A percentile compares a stretch with the other conserved stretches of the same genome.
Conservation (phyloP, 1,140 invertebrate genomes). For the Drosophila ohnishii region DNA sequence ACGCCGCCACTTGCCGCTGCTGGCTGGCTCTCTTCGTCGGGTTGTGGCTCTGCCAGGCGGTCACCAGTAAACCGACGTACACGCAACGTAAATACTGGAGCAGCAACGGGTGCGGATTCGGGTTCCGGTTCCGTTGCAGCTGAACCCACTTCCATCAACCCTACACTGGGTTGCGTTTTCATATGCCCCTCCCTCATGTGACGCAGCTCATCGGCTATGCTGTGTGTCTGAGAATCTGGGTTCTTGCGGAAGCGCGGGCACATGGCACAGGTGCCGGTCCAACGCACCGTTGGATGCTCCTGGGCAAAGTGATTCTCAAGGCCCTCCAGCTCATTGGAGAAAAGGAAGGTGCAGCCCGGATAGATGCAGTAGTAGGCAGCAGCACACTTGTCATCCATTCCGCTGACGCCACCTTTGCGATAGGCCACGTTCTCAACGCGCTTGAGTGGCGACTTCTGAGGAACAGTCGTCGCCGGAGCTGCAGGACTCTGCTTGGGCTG, state of each 20-base stretch:
- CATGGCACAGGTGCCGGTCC: conserved; percentile 57
- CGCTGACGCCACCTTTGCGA: conserved; percentile 1
- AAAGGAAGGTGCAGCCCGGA: conserved; percentile 53
- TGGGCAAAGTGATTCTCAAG: conserved; percentile 57
- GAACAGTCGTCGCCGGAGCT: background rate
- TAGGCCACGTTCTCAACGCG: conserved; percentile 59
- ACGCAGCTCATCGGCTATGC: conserved; percentile 34
- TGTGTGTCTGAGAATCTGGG: background rate
- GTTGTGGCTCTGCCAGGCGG: conserved; percentile 7
- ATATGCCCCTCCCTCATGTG: conserved; percentile 43
- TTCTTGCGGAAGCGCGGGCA: conserved; percentile 19
- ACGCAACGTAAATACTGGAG: conserved; percentile 40
- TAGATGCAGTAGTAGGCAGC: conserved; percentile 55
- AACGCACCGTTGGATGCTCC: conserved; percentile 51
- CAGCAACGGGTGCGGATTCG: background rate
- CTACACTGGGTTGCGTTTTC: too few species aligned
- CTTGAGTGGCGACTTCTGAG: background rate
- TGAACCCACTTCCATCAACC: background rate
- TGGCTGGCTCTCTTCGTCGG: background rate
- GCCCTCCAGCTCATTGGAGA: conserved; percentile 61
- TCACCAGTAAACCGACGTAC: conserved; percentile 69
- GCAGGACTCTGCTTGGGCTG: background rate
- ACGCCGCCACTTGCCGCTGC: background rate
- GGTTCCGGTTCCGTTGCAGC: background rate
- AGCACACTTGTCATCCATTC: background rate